A percentile compares a stretch with the other conserved stretches of the same genome.
phyloP scores from a whole-genome alignment of 1,140 invertebrate species.

The Copidosoma floridanum region DNA sequence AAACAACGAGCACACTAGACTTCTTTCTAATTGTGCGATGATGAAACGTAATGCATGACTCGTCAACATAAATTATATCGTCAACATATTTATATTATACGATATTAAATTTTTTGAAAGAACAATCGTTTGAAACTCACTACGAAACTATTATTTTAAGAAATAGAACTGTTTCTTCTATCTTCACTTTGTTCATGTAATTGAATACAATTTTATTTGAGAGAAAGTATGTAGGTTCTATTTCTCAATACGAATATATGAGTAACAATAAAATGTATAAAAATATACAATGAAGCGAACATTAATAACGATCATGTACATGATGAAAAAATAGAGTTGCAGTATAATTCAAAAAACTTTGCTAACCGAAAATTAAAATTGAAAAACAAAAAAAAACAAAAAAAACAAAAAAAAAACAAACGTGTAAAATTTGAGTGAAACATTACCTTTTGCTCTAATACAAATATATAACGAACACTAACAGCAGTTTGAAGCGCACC shows the following conservation, averaged over 20 bases:
- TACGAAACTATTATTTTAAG: slow-evolving; percentile 20
- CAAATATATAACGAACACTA: slow-evolving; percentile 1
- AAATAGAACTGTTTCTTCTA: slow-evolving; percentile 21
- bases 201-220: not conserved
- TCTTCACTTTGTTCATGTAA: not conserved
- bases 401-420: too few species aligned
- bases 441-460: too few species aligned
- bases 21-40: slow-evolving; percentile 2
- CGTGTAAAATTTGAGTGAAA: too few species aligned
- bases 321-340: slow-evolving; percentile 12
- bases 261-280: slow-evolving; percentile 8
- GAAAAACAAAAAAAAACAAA: not conserved
- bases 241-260: slow-evolving; percentile 17
- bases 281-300: slow-evolving; percentile 13
- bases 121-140: too few species aligned
- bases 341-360: slow-evolving; percentile 1
- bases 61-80: slow-evolving; percentile 2
- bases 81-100: too few species aligned
- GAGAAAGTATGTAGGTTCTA: not conserved
- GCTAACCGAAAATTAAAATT: slow-evolving; percentile 12
- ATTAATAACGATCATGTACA: slow-evolving; percentile 8
- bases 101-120: too few species aligned
- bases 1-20: slow-evolving; percentile 6
- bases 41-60: too few species aligned
- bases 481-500: not conserved